A percentile compares a stretch with the other conserved stretches of the same genome.
Conservation (phyloP, 2,113 vertebrate genomes). For the Myodes glareolus region DNA sequence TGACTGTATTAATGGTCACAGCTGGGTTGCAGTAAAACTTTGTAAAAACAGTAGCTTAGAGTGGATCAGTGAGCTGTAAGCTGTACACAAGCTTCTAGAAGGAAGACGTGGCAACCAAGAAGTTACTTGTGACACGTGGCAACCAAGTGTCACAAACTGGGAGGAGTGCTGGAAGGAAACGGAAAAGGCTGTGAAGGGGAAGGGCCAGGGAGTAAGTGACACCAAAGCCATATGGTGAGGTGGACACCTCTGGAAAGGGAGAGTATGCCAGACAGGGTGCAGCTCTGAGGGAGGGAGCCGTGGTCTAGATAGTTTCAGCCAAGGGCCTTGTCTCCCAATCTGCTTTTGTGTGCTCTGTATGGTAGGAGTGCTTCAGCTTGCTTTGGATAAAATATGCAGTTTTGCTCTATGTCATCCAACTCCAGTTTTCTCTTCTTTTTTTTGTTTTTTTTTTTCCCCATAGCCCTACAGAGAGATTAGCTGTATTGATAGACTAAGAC, state of each 20-base stretch:
- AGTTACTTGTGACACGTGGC: neutral
- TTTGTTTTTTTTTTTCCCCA: rapidly evolving
- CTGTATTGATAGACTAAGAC: neutral
- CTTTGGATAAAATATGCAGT: neutral
- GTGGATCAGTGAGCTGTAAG: neutral
- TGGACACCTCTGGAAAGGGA: no score
- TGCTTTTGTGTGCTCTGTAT: neutral
- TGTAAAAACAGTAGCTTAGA: neutral
- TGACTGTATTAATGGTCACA: neutral
- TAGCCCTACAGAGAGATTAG: neutral
- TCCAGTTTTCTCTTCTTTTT: rapidly evolving
- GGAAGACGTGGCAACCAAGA: neutral
- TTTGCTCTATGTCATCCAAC: neutral
- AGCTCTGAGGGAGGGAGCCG: no score
- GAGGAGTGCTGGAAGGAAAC: neutral
- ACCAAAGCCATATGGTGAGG: neutral
- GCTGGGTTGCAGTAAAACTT: neutral
- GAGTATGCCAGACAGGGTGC: neutral
- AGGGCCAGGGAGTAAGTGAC: neutral
- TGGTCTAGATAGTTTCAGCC: neutral
- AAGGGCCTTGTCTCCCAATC: neutral
- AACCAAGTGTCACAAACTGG: neutral
- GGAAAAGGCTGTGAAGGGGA: neutral
- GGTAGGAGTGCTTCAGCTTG: neutral
- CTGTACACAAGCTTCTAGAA: neutral